These are phyloP conservation scores for Passer domesticus DNA, from an alignment of 2,113 vertebrate species.

Conservation along the genomic window DNA sequence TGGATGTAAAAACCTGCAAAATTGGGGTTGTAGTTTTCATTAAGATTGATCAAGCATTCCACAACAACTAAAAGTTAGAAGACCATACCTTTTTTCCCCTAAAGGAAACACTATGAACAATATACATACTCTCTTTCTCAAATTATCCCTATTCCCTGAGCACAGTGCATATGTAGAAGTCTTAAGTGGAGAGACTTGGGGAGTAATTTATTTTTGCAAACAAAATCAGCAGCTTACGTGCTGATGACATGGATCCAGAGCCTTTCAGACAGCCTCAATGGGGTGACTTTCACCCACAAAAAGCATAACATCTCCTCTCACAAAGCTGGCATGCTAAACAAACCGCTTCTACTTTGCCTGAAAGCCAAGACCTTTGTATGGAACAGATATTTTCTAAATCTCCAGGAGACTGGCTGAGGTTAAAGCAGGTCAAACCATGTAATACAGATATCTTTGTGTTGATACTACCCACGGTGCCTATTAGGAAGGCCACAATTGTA, in stretches of 20 bases:
- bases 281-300: neutral
- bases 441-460: slow-evolving; percentile 31
- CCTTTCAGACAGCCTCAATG: neutral
- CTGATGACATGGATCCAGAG: neutral
- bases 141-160: neutral
- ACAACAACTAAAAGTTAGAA: neutral
- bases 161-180: neutral
- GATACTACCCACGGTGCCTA: neutral
- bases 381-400: slow-evolving; percentile 17
- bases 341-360: neutral
- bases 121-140: accelerated
- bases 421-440: slow-evolving; percentile 26
- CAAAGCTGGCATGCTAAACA: neutral
- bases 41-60: neutral
- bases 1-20: neutral
- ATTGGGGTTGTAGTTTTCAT: neutral
- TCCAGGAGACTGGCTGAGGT: slow-evolving; percentile 31
- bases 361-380: neutral
- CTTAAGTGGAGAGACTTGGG: neutral
- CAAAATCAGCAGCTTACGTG: neutral
- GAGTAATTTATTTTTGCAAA: neutral
- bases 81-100: neutral
- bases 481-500: slow-evolving; percentile 19
- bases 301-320: neutral
- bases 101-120: neutral